Evolutionary conservation across 2,888 invertebrate genomes (phyloP).

Genomic region (Pollenia angustigena): DNA sequence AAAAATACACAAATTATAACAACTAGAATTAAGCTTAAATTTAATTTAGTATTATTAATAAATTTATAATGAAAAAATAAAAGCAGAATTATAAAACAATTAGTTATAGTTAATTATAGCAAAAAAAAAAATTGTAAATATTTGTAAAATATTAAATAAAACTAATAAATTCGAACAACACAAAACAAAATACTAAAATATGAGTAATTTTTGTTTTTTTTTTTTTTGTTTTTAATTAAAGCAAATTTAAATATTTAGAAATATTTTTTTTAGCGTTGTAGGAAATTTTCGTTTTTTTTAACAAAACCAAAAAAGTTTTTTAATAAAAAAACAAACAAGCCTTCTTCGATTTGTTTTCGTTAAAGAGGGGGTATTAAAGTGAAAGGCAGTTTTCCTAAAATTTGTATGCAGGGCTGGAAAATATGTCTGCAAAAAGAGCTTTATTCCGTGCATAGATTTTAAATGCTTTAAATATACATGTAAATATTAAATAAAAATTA

Average conservation of each 20-base stretch:
- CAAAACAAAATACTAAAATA: constrained; percentile 42
- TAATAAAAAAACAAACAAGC: constrained; percentile 68
- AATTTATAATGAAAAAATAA: constrained; percentile 49
- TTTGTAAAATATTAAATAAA: constrained; percentile 73
- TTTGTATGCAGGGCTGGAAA: too few relatives aligned
- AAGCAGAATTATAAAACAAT: constrained; percentile 32
- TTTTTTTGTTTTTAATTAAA: background rate
- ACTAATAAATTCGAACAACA: constrained; percentile 44
- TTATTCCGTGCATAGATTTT: too few relatives aligned
- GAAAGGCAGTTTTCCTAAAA: too few relatives aligned
- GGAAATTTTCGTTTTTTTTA: constrained; percentile 45
- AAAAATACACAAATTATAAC: constrained; percentile 50
- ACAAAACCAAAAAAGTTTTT: constrained; percentile 34
- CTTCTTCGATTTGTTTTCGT: constrained; percentile 32
- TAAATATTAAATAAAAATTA: background rate
- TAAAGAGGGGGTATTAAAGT: constrained; percentile 20
- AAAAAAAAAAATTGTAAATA: constrained; percentile 71
- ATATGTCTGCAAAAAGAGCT: too few relatives aligned
- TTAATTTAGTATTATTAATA: constrained; percentile 64
- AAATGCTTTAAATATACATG: background rate
- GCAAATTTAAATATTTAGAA: background rate
- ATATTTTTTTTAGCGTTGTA: constrained; percentile 46
- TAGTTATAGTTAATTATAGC: constrained; percentile 57
- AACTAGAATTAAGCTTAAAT: constrained; percentile 49
- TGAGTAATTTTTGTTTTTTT: constrained; percentile 49